Conservation (phyloP, 2,113 vertebrate genomes). For the Pao palembangensis region DNA sequence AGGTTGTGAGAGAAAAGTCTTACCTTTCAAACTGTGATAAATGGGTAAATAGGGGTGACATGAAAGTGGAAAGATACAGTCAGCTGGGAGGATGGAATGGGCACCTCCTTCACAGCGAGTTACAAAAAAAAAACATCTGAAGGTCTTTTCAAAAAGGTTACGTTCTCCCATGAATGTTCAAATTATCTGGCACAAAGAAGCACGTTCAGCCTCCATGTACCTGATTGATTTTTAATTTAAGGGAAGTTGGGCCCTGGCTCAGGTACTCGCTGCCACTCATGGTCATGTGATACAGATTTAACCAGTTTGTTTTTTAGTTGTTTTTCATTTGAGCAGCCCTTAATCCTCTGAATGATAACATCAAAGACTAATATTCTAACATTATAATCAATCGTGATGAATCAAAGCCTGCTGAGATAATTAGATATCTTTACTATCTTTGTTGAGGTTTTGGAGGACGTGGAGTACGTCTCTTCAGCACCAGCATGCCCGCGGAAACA, state of each 20-base stretch:
- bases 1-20: background rate
- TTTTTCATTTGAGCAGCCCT: too few species aligned
- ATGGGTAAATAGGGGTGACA: background rate
- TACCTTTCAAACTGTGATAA: background rate
- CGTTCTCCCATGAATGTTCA: background rate
- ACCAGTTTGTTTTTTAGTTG: too few species aligned
- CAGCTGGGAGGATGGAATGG: background rate
- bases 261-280: background rate
- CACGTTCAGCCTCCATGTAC: background rate
- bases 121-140: constrained; percentile 2
- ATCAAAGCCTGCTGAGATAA: too few species aligned
- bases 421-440: too few species aligned
- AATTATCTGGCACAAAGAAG: too few species aligned
- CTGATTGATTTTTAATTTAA: background rate
- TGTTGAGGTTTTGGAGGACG: too few species aligned
- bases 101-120: background rate
- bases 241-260: background rate
- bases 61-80: background rate
- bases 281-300: background rate
- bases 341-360: too few species aligned
- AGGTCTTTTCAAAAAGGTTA: background rate
- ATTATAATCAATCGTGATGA: too few species aligned
- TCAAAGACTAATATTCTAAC: too few species aligned
- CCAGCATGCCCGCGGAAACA: background rate
- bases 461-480: constrained; percentile 2